Conservation (phyloP, 1,140 invertebrate species). For the Drosophila novamexicana region DNA sequence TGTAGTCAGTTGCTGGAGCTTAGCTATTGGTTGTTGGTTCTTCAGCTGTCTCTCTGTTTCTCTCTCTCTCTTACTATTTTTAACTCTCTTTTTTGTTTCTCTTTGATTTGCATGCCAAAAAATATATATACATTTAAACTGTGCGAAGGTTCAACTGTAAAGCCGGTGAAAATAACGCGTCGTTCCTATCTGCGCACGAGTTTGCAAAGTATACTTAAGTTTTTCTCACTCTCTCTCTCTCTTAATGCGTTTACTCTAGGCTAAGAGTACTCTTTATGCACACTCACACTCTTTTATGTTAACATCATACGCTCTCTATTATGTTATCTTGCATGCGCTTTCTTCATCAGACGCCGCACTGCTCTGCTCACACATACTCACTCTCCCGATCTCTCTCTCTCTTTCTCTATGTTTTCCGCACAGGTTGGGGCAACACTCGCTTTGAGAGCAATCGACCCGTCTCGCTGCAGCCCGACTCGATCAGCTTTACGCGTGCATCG, state of each 20-base stretch:
- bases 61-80: constrained; percentile 7
- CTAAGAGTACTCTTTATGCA: constrained; percentile 12
- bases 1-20: constrained; percentile 3
- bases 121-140: constrained; percentile 13
- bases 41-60: constrained; percentile 21
- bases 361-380: neutral
- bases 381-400: neutral
- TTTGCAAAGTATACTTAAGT: constrained; percentile 72
- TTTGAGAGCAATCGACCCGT: constrained; percentile 80
- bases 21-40: constrained; percentile 23
- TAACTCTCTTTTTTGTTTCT: constrained; percentile 18
- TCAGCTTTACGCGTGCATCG: constrained; percentile 76
- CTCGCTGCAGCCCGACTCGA: constrained; percentile 80
- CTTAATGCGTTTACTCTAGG: neutral
- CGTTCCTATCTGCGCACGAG: constrained; percentile 82
- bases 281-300: constrained; percentile 41
- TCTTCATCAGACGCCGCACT: neutral
- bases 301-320: constrained; percentile 24
- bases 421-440: constrained; percentile 81
- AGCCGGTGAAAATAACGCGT: constrained; percentile 71
- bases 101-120: constrained; percentile 50
- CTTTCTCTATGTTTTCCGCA: neutral
- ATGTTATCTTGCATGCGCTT: constrained; percentile 50
- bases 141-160: constrained; percentile 60
- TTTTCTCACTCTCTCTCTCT: constrained; percentile 4